Conservation (phyloP, 1,140 invertebrate species). For the Ctenoplectra terminalis region DNA sequence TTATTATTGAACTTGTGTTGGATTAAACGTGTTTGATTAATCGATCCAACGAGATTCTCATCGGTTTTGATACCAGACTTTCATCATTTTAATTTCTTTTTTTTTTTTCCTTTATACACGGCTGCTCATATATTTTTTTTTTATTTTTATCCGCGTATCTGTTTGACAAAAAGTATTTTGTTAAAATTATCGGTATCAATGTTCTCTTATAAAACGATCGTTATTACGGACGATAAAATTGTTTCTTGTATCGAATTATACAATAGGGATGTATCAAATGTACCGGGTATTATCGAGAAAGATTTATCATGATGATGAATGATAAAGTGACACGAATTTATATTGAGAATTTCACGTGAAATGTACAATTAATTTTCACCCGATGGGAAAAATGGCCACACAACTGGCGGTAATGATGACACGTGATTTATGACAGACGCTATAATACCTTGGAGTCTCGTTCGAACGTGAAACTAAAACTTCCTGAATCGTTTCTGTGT, state of each 20-base stretch:
- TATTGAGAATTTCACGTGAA: not conserved
- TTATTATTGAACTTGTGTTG: conserved; percentile 8
- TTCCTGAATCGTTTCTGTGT: not conserved
- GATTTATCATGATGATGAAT: conserved; percentile 6
- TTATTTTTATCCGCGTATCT: too few relatives aligned
- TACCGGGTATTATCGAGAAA: not conserved
- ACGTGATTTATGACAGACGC: conserved; percentile 8
- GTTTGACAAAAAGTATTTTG: not conserved
- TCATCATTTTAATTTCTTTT: not conserved
- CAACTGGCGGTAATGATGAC: not conserved
- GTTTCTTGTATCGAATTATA: not conserved
- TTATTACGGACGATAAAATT: not conserved
- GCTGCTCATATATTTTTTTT: not conserved
- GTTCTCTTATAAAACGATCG: too few relatives aligned
- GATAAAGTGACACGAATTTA: not conserved
- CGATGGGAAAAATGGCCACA: not conserved
- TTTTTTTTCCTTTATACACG: not conserved
- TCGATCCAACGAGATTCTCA: not conserved
- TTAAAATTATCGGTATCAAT: not conserved
- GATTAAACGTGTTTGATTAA: not conserved
- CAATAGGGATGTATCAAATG: not conserved
- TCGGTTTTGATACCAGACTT: not conserved
- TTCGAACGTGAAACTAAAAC: not conserved
- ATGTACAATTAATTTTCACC: not conserved
- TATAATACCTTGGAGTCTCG: not conserved